Percentiles rank a stretch among this genome's conserved stretches.
Conservation (phyloP, 2,113 vertebrate species). For the Gambusia affinis region DNA sequence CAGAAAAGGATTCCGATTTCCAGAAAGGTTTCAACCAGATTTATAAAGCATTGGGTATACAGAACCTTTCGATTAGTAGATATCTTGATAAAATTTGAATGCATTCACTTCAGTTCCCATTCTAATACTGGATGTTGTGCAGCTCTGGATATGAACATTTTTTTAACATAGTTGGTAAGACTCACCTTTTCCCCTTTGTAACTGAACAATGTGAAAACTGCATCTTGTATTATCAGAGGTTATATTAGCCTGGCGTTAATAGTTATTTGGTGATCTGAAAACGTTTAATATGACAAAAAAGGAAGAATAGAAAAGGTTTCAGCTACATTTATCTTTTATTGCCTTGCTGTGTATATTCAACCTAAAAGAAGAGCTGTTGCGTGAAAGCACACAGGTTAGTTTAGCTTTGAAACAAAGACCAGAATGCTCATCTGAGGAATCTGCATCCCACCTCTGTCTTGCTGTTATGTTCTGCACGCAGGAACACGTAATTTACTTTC, state of each 20-base stretch:
- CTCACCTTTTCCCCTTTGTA: neutral
- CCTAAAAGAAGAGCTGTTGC: neutral
- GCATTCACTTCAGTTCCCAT: too few relatives aligned
- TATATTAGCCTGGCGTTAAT: neutral
- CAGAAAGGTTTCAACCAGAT: too few relatives aligned
- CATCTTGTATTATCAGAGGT: neutral
- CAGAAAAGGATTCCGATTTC: too few relatives aligned
- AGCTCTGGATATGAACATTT: too few relatives aligned
- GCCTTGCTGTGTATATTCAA: neutral
- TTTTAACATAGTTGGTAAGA: too few relatives aligned
- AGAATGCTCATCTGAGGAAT: neutral
- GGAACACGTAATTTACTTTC: neutral
- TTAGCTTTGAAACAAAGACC: neutral
- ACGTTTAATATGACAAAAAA: neutral
- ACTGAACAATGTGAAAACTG: neutral
- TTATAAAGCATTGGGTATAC: too few relatives aligned
- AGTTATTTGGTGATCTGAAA: neutral
- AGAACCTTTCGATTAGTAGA: too few relatives aligned
- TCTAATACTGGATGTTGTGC: too few relatives aligned
- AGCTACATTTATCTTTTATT: neutral
- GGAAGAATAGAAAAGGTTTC: neutral
- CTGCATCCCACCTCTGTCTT: neutral
- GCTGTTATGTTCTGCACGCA: neutral
- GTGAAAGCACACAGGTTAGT: neutral
- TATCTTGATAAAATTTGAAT: too few relatives aligned